phyloP scores from a whole-genome alignment of 2,797 vertebrate genomes.

The Pygocentrus nattereri region DNA sequence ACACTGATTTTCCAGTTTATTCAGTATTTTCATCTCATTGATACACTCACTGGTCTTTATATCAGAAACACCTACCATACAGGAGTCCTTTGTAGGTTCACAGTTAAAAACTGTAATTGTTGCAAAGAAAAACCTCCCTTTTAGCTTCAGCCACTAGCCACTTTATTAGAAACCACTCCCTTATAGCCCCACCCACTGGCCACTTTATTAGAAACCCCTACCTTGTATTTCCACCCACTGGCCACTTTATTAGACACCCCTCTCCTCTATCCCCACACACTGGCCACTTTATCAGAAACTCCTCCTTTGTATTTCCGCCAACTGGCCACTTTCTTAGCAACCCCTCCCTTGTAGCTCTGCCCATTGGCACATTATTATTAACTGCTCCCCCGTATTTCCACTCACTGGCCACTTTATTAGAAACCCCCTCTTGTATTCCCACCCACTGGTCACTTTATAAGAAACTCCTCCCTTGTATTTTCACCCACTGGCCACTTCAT shows the following conservation, averaged over 20 bases:
- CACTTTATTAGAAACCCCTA: background rate
- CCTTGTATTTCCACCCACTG: too few relatives aligned
- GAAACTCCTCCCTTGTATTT: background rate
- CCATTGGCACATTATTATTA: background rate
- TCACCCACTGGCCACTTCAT: too few relatives aligned
- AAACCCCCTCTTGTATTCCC: too few relatives aligned
- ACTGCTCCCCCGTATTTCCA: background rate
- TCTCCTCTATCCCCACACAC: background rate
- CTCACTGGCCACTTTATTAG: too few relatives aligned
- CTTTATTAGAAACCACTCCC: background rate
- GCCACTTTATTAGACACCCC: background rate
- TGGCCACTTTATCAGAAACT: background rate
- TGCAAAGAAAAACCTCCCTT: too few relatives aligned
- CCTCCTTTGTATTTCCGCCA: too few relatives aligned
- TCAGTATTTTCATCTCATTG: too few relatives aligned
- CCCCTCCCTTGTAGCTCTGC: background rate
- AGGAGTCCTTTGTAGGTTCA: background rate
- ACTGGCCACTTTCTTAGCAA: too few relatives aligned
- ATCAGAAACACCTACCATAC: background rate
- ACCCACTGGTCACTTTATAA: background rate
- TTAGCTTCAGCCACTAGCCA: background rate
- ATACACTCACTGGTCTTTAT: background rate
- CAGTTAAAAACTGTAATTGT: too few relatives aligned
- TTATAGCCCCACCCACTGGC: background rate
- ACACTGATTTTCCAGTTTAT: background rate